Evolutionary conservation across 2,888 invertebrate genomes (phyloP).

Genomic region (Lycaena phlaeas): DNA sequence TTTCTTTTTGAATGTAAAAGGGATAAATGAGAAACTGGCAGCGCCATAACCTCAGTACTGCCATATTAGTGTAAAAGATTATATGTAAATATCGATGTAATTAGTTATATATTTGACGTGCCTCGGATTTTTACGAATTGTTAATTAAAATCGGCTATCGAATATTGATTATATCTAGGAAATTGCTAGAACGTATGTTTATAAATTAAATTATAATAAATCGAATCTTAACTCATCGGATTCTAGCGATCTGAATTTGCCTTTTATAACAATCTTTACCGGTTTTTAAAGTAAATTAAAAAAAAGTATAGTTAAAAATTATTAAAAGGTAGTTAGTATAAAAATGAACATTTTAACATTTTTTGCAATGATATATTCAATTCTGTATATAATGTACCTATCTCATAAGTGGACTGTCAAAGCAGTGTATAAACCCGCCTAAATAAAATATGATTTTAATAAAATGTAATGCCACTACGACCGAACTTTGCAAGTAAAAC

Average conservation of each 20-base stretch:
- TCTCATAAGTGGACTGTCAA: background rate
- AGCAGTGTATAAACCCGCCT: conserved; percentile 6
- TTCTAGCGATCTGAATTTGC: no score
- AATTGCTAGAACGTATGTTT: background rate
- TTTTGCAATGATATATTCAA: background rate
- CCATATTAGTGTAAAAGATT: conserved; percentile 57
- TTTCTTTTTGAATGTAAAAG: no score
- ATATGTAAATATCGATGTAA: conserved; percentile 46
- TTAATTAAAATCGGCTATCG: conserved; percentile 20
- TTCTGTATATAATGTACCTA: conserved; percentile 1
- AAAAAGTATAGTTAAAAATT: no score
- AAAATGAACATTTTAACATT: no score
- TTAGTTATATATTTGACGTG: conserved; percentile 64
- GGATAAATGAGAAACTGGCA: no score
- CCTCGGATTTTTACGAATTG: conserved; percentile 65
- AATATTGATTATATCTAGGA: background rate
- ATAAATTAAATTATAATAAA: no score
- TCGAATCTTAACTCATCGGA: no score
- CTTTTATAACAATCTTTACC: no score
- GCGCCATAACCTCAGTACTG: conserved; percentile 54
- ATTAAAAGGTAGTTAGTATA: no score
- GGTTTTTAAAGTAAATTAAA: no score
- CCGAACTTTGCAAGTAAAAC: no score
- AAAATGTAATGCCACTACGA: background rate
- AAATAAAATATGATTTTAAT: background rate